Base-by-base conservation (phyloP, 2,797 vertebrate genomes). In the Gobionotothen gibberifrons region DNA sequence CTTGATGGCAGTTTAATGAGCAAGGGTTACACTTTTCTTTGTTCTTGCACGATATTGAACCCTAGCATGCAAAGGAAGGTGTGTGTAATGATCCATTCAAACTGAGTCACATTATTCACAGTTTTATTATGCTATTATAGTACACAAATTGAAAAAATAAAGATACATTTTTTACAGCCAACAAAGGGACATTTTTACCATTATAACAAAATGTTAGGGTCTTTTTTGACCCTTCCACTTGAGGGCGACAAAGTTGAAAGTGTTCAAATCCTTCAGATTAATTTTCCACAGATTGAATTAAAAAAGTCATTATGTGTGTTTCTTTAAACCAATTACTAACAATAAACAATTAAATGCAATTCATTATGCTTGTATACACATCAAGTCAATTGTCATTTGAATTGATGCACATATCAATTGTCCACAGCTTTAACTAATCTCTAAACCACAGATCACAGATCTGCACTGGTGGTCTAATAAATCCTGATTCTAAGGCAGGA, bases 391-490 rank as follows among this genome's bases (percentile, higher is more conserved):
- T 56, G 6, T 32, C 47, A 49, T 48, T 55, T 56, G 43, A 17
- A 43, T 5, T 13, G 16, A 63, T 54, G 2, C 11, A 21, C 3
- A 54, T 56, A 19, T 65, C 48, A 56, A 69, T 14, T 54, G 40
- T 58, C 46, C 49, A 21, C n/a, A 52, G 39, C 64, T 76, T 74
- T 65, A 17, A 48, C 40, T 22, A 3, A 16, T 36, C 10, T 36
- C 32, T 22, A 11, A 56, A 21, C 39, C 57, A 69, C 22, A 4
- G n/a, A 44, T 64, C 32, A 46, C 39, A 64, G 59, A 69, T 69
- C 21, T 75, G 7, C 63, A 66, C 32, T 22, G 74, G 73, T 81
- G 83, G 71, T 79, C 83, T 47, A 55, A 65, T 36, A 78, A 63
- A 64, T 56, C 64, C 64, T 67, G 36, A 64, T 60, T 43, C 8